phyloP scores from a whole-genome alignment of 92 coral and sea anemone genomes.

The Umimayanthus kanabou region DNA sequence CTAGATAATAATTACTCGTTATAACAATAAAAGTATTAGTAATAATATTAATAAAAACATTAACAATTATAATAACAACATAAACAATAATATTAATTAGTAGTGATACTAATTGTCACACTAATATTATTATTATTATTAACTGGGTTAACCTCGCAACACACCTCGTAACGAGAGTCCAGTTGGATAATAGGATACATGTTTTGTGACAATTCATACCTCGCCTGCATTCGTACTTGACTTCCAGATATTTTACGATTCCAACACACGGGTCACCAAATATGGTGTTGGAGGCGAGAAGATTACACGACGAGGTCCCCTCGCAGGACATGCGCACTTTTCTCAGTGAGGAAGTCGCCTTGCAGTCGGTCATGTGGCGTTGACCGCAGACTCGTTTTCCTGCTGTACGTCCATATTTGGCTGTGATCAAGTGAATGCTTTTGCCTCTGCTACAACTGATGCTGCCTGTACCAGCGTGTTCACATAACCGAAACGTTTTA shows the following conservation, averaged over 20 bases:
- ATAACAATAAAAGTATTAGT: too few species aligned
- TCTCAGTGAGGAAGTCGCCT: background rate
- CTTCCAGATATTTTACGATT: conserved; percentile 29
- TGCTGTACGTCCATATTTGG: background rate
- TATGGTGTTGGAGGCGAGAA: conserved; percentile 9
- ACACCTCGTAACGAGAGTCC: too few species aligned
- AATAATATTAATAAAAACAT: too few species aligned
- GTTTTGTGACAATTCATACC: background rate
- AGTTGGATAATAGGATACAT: too few species aligned
- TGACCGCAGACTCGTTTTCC: background rate
- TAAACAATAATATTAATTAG: too few species aligned
- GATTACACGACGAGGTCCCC: background rate
- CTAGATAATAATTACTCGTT: too few species aligned
- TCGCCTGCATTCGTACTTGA: background rate
- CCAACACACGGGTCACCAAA: conserved; percentile 34
- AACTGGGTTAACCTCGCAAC: too few species aligned
- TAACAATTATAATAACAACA: too few species aligned
- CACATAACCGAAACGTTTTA: background rate
- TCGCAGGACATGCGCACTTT: conserved; percentile 9
- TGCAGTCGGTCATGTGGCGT: background rate
- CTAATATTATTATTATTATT: too few species aligned
- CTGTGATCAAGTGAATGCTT: background rate
- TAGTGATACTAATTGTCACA: too few species aligned
- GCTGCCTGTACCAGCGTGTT: background rate
- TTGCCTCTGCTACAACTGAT: background rate